A percentile compares a stretch with the other conserved stretches of the same genome.
Conservation (phyloP, 2,797 vertebrate genomes). For the Dromococcyx pavoninus region DNA sequence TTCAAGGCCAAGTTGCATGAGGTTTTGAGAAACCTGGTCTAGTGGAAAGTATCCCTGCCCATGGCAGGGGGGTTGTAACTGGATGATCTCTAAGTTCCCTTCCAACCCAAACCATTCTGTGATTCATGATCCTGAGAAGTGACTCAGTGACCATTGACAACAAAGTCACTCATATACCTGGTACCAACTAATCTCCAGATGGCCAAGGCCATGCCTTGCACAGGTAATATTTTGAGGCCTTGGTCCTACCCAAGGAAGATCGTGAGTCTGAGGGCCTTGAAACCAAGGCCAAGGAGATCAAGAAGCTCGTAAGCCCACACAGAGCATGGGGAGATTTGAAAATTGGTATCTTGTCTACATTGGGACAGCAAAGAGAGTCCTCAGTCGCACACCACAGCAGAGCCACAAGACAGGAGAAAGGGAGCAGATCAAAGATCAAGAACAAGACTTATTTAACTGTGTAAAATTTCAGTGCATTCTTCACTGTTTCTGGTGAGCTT, state of each 20-base stretch:
- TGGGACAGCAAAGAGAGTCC: background rate
- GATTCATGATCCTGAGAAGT: background rate
- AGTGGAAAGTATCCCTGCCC: no score
- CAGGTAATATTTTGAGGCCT: background rate
- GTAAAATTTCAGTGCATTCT: background rate
- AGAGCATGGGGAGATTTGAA: background rate
- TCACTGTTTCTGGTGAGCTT: background rate
- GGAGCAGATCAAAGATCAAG: background rate
- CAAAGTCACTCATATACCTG: fast-evolving
- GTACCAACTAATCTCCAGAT: background rate
- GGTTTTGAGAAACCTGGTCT: no score
- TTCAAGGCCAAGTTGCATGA: no score
- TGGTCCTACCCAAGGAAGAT: background rate
- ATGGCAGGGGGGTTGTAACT: no score
- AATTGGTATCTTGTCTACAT: background rate
- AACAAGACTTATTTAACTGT: background rate
- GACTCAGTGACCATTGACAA: fast-evolving
- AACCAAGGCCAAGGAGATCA: background rate
- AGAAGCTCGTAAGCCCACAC: background rate
- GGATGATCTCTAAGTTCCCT: no score
- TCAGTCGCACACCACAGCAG: background rate
- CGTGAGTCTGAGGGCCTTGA: background rate
- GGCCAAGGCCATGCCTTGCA: background rate
- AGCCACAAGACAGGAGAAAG: background rate
- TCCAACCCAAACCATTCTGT: no score